These are phyloP conservation scores for Palaemon carinicauda DNA, from an alignment of 1,140 invertebrate genomes.

Conservation along the genomic window DNA sequence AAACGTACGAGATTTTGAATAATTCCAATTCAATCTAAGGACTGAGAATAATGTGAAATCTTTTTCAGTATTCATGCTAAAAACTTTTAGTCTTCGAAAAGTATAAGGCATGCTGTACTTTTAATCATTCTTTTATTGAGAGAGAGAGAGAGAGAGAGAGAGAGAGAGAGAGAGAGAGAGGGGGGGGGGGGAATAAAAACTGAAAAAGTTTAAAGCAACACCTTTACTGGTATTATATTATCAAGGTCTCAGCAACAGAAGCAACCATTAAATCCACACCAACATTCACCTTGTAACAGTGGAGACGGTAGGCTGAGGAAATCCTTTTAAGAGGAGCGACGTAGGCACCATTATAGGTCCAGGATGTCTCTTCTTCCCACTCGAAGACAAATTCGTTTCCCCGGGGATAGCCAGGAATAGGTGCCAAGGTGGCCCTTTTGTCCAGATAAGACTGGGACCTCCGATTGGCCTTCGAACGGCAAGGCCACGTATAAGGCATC, in stretches of 20 bases:
- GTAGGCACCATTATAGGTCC: conserved; percentile 37
- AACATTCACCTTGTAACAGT: conserved; percentile 33
- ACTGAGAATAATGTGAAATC: too few species aligned
- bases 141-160: background rate
- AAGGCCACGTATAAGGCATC: too few species aligned
- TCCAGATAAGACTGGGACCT: too few species aligned
- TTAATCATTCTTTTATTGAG: too few species aligned
- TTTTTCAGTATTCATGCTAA: too few species aligned
- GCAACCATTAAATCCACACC: background rate
- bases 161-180: background rate
- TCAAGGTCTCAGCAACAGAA: too few species aligned
- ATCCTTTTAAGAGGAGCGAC: conserved; percentile 45
- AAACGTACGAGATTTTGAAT: too few species aligned
- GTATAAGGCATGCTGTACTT: too few species aligned
- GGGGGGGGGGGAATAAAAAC: background rate
- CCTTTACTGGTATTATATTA: too few species aligned
- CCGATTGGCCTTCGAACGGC: too few species aligned
- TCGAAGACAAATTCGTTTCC: background rate
- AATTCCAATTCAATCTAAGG: too few species aligned
- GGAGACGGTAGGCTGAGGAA: conserved; percentile 24
- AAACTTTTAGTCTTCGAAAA: too few species aligned
- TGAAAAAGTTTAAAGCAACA: background rate
- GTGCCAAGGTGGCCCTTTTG: background rate
- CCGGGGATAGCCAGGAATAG: background rate
- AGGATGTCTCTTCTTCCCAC: background rate